Evolutionary conservation across 1,140 invertebrate species (phyloP), one percentile per base, ranked within the genome.

Genomic region (Danaus plexippus): DNA sequence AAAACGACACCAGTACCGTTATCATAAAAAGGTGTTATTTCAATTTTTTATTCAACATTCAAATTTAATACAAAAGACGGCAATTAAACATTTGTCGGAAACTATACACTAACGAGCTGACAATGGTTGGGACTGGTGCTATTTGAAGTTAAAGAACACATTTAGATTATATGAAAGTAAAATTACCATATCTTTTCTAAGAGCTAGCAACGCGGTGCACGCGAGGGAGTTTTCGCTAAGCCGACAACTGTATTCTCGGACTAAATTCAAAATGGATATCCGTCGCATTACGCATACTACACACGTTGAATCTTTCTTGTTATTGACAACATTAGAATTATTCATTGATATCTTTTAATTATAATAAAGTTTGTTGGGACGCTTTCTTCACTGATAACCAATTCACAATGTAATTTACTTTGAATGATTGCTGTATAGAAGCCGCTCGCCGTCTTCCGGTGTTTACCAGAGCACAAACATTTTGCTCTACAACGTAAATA

Each of bases 391-490:
- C 43, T 42, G 49, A 58, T 52, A 32, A 32, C 22, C 22, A 32
- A 32, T 32, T 47, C 54, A 58, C 57, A 60, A 65, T 54, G 61
- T 45, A 58, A 63, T 58, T 48, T 55, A 64, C 59, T 65, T 54
- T 61, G 54, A 71, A 63, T 71, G 61, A 67, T 64, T 59, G 60
- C 50, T 50, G 57, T 62, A 57, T 59, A 59, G 59, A 52, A 52
- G 43, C 55, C 51, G 50, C 58, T 45, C 22, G 63, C 54, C 51
- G 51, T 59, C 68, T 71, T 78, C 77, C 75, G 71, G 67, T 75
- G 79, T 78, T 78, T 76, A 77, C 67, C 61, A 68, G 55, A 72
- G 64, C 65, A 65, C 69, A 59, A 63, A 72, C 66, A 69, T 68
- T 70, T 70, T 72, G 59, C 54, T 69, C 58, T 22, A 60, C 64